These are phyloP conservation scores for Psittacula echo DNA, from an alignment of 2,797 vertebrate species.

Conservation along the genomic window DNA sequence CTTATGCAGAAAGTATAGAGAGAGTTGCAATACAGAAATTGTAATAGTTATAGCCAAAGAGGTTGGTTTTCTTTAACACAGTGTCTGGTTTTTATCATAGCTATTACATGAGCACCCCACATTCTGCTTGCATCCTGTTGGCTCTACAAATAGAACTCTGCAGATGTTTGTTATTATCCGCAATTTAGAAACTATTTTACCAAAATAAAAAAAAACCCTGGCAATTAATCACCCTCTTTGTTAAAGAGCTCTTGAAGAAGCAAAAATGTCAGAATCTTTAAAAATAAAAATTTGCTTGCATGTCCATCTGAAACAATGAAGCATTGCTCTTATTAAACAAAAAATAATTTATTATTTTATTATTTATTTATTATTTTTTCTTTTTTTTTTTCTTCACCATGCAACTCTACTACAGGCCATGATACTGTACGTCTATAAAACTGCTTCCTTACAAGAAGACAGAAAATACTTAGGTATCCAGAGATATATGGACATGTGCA, in stretches of 20 bases:
- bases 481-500: not conserved
- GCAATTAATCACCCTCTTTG: constrained; percentile 10
- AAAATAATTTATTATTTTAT: not conserved
- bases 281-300: not conserved
- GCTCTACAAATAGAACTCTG: constrained; percentile 41
- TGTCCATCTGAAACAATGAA: not conserved
- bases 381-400: not conserved
- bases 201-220: not conserved
- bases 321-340: not conserved
- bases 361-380: not conserved
- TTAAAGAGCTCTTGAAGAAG: not conserved
- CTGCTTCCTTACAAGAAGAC: not conserved
- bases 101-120: constrained; percentile 37
- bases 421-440: not conserved
- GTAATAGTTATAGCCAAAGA: not conserved
- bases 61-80: not conserved
- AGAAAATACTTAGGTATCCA: not conserved
- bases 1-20: not conserved
- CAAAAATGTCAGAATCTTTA: not conserved
- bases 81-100: constrained; percentile 31
- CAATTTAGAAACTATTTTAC: constrained; percentile 53
- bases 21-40: not conserved
- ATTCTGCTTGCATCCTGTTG: constrained; percentile 47
- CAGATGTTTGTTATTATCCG: constrained; percentile 61
- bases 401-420: not conserved